These are phyloP conservation scores for Chrysaora quinquecirrha DNA, from an alignment of 30 jellyfish, hydroid and myxozoan species.

Conservation along the genomic window DNA sequence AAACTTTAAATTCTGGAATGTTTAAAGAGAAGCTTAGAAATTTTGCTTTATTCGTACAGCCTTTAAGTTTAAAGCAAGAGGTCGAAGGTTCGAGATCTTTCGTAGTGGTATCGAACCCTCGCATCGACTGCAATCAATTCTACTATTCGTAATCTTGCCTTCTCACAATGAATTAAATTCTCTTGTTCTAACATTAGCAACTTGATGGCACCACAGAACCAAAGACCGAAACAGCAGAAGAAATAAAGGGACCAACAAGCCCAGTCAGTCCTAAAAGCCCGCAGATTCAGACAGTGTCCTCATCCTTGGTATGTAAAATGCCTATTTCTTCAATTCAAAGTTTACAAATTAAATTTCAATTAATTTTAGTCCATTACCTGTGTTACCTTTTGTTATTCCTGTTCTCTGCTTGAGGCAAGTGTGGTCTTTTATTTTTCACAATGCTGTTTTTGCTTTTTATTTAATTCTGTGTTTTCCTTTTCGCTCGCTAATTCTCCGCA, in stretches of 20 bases:
- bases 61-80: too few relatives aligned
- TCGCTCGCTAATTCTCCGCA: neutral
- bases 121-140: too few relatives aligned
- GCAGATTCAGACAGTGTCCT: slow-evolving; percentile 46
- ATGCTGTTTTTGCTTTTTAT: neutral
- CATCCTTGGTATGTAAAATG: slow-evolving; percentile 59
- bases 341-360: neutral
- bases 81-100: too few relatives aligned
- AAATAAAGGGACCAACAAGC: slow-evolving; percentile 31
- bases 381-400: neutral
- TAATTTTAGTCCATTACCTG: neutral
- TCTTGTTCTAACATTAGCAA: too few relatives aligned
- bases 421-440: neutral
- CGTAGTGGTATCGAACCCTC: too few relatives aligned
- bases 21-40: too few relatives aligned
- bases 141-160: neutral
- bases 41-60: too few relatives aligned
- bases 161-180: neutral
- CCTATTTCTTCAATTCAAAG: neutral
- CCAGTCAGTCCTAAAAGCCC: slow-evolving; percentile 65
- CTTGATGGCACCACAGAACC: too few relatives aligned
- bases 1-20: too few relatives aligned
- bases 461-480: neutral
- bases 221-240: too few relatives aligned
- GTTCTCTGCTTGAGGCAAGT: neutral